Conservation (phyloP, 2,113 vertebrate species). For the Platichthys stellatus region DNA sequence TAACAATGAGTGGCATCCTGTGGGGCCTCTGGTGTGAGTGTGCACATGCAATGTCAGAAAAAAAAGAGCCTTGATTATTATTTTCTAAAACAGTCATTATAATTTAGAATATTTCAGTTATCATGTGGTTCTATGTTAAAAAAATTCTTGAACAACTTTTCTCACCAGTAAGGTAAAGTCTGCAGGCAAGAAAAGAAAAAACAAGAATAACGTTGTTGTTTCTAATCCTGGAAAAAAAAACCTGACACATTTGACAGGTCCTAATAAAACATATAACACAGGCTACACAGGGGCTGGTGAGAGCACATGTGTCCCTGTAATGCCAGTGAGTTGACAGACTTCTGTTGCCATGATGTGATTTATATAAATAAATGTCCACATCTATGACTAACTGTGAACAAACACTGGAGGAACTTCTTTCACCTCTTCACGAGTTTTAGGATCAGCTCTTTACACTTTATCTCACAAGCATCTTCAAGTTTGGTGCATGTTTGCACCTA, state of each 20-base stretch:
- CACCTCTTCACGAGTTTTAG: neutral
- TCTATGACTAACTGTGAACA: neutral
- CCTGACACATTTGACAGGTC: too few species aligned
- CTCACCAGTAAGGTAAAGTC: too few species aligned
- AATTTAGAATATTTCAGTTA: neutral
- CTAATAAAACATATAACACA: neutral
- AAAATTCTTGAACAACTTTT: too few species aligned
- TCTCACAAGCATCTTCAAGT: neutral
- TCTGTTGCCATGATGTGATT: slow-evolving; percentile 7
- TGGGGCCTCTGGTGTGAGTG: neutral
- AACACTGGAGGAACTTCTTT: neutral
- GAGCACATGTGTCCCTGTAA: neutral
- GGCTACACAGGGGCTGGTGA: neutral
- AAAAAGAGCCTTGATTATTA: neutral
- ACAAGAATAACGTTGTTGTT: too few species aligned
- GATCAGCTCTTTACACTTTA: neutral
- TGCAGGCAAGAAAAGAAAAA: too few species aligned
- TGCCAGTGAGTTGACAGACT: neutral
- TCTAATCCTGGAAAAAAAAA: too few species aligned
- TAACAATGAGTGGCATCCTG: neutral
- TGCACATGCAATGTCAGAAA: neutral
- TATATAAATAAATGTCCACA: neutral
- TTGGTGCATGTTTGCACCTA: neutral
- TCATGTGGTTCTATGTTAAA: too few species aligned
- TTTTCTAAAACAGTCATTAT: neutral